A percentile compares a stretch with the other conserved stretches of the same genome.
Conservation (phyloP, 2,888 invertebrate genomes). For the Rhorus exstirpatorius region DNA sequence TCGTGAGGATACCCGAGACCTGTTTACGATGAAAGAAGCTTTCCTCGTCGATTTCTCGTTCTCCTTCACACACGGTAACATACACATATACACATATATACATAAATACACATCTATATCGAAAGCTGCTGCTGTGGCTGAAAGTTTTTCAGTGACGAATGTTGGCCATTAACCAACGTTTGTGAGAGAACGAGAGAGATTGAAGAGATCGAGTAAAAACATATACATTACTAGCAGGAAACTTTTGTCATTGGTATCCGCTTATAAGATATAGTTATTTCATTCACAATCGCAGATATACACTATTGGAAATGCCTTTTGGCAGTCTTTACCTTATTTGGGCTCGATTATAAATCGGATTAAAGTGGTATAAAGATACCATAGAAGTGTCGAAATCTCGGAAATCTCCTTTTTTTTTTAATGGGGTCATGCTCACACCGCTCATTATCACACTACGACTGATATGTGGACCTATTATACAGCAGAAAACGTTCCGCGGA, state of each 20-base stretch:
- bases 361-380: not conserved
- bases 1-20: slow-evolving; percentile 56
- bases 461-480: not conserved
- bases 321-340: not conserved
- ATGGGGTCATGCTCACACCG: not conserved
- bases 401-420: no score
- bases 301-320: not conserved
- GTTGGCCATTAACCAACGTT: slow-evolving; percentile 55
- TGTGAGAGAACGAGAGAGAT: slow-evolving; percentile 9
- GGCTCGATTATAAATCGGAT: not conserved
- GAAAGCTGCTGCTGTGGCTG: slow-evolving; percentile 20
- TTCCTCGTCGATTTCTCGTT: slow-evolving; percentile 60
- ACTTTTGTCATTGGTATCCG: slow-evolving; percentile 39
- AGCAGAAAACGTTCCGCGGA: no score
- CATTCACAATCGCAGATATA: slow-evolving; percentile 34
- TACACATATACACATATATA: slow-evolving; percentile 15
- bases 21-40: slow-evolving; percentile 68
- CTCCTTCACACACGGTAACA: not conserved
- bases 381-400: not conserved
- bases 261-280: slow-evolving; percentile 45
- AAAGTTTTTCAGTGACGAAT: slow-evolving; percentile 55
- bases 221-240: slow-evolving; percentile 19
- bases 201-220: slow-evolving; percentile 6
- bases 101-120: slow-evolving; percentile 7
- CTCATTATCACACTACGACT: no score